These are phyloP conservation scores for Trypoxylon attenuatum DNA, from an alignment of 2,888 invertebrate species.

Conservation along the genomic window DNA sequence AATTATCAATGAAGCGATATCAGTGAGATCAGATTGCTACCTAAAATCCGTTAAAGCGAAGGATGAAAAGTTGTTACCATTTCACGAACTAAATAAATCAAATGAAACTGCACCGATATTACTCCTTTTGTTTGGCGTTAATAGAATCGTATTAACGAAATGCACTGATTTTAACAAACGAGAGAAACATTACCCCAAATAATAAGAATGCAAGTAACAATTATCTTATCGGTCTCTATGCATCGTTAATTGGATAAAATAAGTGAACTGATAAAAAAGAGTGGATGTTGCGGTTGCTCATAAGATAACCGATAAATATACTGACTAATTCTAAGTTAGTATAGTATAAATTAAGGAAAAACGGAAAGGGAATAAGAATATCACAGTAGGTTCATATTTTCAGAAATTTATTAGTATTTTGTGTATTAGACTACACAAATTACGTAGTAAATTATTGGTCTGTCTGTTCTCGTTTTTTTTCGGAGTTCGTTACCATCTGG, in stretches of 20 bases:
- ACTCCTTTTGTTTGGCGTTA: too few species aligned
- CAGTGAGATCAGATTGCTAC: too few species aligned
- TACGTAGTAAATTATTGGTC: constrained; percentile 66
- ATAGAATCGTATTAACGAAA: too few species aligned
- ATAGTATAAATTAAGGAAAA: neutral
- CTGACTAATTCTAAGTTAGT: neutral
- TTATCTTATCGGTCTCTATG: constrained; percentile 37
- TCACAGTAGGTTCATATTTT: constrained; percentile 29
- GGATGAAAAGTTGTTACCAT: too few species aligned
- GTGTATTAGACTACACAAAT: constrained; percentile 63
- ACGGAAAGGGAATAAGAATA: neutral
- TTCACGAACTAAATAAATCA: too few species aligned
- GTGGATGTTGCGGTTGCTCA: constrained; percentile 44
- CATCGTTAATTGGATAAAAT: constrained; percentile 32
- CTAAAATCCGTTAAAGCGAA: too few species aligned
- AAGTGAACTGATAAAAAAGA: neutral
- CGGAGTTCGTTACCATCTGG: constrained; percentile 8
- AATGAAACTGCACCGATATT: too few species aligned
- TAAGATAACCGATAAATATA: neutral
- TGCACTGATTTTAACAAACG: too few species aligned
- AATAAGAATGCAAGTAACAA: too few species aligned
- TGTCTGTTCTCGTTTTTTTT: constrained; percentile 56
- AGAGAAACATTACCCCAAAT: too few species aligned
- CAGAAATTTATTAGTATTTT: constrained; percentile 61
- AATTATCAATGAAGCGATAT: too few species aligned